These are phyloP conservation scores for Machimus rusticus DNA, from an alignment of 2,888 invertebrate species.

Conservation along the genomic window DNA sequence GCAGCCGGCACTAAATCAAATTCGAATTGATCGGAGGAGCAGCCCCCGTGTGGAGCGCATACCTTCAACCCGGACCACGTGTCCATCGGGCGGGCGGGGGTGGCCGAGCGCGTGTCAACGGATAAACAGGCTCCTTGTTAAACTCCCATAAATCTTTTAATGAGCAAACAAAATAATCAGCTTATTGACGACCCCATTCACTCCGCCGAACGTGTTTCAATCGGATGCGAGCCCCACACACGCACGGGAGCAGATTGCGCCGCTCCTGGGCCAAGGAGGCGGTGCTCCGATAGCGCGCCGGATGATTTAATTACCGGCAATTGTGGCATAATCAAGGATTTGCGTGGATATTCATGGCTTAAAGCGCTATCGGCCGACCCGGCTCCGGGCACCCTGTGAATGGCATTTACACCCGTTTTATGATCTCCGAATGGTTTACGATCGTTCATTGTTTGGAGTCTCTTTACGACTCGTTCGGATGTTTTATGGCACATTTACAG, in stretches of 20 bases:
- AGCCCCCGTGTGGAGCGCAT: background rate
- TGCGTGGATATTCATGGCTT: background rate
- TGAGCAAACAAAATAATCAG: constrained; percentile 28
- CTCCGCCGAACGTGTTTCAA: background rate
- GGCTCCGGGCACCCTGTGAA: background rate
- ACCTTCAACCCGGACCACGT: background rate
- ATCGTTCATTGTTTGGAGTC: constrained; percentile 29
- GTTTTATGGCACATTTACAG: constrained; percentile 24
- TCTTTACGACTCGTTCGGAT: constrained; percentile 25
- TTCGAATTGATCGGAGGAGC: background rate
- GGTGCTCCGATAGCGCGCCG: background rate
- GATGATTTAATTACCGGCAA: constrained; percentile 28
- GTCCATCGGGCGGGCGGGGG: background rate
- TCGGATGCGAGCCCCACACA: background rate
- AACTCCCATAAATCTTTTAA: constrained; percentile 27
- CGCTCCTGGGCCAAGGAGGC: background rate
- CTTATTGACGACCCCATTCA: constrained; percentile 9
- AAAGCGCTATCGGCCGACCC: background rate
- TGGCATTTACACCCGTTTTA: constrained; percentile 22
- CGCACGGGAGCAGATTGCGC: background rate
- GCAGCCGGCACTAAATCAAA: background rate
- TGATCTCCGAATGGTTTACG: constrained; percentile 27
- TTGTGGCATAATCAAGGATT: constrained; percentile 20
- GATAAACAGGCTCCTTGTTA: background rate
- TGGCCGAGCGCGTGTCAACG: background rate